These are phyloP conservation scores for Ariolimax columbianus DNA, from an alignment of 2,888 invertebrate genomes.

Conservation along the genomic window DNA sequence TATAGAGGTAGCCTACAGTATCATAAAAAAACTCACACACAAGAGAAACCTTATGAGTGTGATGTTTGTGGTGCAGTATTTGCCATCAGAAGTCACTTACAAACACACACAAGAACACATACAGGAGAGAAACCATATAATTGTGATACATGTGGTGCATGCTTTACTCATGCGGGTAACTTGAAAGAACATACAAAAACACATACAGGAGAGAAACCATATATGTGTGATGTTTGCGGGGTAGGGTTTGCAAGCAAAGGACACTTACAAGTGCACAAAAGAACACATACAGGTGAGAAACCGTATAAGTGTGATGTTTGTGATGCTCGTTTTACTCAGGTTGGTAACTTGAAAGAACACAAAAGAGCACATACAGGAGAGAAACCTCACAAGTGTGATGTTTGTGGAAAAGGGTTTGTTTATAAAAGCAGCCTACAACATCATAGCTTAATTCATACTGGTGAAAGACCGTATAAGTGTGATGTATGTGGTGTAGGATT, in stretches of 20 bases:
- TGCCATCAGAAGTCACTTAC: neutral
- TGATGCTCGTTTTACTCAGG: neutral
- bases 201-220: conserved; percentile 8
- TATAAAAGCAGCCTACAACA: neutral
- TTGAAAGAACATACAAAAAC: neutral
- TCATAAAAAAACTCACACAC: neutral
- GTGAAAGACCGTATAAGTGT: neutral
- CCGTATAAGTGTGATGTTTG: neutral
- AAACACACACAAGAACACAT: neutral
- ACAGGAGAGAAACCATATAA: neutral
- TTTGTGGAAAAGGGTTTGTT: neutral
- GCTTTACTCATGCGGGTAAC: neutral
- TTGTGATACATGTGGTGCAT: neutral
- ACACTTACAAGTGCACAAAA: neutral
- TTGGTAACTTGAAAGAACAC: neutral
- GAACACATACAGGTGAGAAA: too few relatives aligned
- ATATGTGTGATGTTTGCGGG: conserved; percentile 7
- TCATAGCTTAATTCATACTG: neutral
- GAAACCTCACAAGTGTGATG: conserved; percentile 12
- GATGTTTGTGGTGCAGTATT: conserved; percentile 3
- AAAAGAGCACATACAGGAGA: conserved; percentile 1
- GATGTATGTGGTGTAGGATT: neutral
- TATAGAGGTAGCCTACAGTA: neutral
- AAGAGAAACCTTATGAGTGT: neutral
- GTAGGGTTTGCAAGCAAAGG: neutral